A percentile compares a stretch with the other conserved stretches of the same genome.
These are phyloP conservation scores for Shinisaurus crocodilurus DNA, from an alignment of 2,113 vertebrate genomes.

Conservation along the genomic window DNA sequence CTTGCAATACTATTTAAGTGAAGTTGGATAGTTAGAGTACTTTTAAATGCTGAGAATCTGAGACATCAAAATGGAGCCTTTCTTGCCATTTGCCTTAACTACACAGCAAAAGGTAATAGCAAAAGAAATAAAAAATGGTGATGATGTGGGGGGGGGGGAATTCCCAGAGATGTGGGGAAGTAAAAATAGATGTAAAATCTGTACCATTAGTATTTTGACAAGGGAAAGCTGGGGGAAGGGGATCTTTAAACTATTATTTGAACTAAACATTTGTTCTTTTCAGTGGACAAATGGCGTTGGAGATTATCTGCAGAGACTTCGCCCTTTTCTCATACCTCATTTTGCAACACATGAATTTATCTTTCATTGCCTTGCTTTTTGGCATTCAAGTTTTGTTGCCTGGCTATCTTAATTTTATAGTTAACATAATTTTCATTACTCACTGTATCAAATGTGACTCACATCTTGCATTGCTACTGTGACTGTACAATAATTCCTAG, in stretches of 20 bases:
- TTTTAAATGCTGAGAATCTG: not conserved
- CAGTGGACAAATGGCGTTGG: not conserved
- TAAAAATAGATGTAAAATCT: not conserved
- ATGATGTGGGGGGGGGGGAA: no score
- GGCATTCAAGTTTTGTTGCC: not conserved
- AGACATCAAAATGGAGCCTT: not conserved
- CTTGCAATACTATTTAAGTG: not conserved
- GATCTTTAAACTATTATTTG: not conserved
- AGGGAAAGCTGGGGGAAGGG: not conserved
- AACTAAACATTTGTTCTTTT: not conserved
- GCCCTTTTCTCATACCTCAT: not conserved
- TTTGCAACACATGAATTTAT: not conserved
- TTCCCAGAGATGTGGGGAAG: not conserved
- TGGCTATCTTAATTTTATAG: not conserved
- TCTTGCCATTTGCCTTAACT: not conserved
- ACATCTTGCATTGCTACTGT: accelerated
- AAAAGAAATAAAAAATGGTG: no score
- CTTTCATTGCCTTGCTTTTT: not conserved
- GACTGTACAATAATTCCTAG: not conserved
- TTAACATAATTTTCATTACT: not conserved
- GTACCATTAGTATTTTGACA: not conserved
- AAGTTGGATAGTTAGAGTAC: not conserved
- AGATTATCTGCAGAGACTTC: not conserved
- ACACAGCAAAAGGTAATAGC: not conserved
- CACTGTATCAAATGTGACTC: conserved; percentile 18